These are phyloP conservation scores for Maniola jurtina DNA, from an alignment of 1,140 invertebrate genomes.

Conservation along the genomic window DNA sequence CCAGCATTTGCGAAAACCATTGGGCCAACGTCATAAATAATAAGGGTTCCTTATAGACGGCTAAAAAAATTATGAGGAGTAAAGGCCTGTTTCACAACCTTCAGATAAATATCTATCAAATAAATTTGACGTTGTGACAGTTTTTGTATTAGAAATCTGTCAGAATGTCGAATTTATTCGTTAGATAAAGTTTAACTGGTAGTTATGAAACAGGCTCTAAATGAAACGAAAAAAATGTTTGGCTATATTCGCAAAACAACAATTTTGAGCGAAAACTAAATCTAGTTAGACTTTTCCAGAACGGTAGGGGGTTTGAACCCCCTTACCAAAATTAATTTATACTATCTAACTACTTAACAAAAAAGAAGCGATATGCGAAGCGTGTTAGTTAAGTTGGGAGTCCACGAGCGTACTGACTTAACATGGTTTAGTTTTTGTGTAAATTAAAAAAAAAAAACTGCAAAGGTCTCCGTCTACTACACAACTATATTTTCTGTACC, in stretches of 20 bases:
- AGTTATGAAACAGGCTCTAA: no score
- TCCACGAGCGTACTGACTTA: not conserved
- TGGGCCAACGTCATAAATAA: no score
- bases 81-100: no score
- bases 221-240: not conserved
- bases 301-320: not conserved
- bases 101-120: no score
- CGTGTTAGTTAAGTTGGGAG: conserved; percentile 18
- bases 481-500: not conserved
- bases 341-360: conserved; percentile 69
- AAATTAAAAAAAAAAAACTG: not conserved
- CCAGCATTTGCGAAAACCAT: no score
- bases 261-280: conserved; percentile 10
- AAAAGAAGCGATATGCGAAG: conserved; percentile 40
- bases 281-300: not conserved
- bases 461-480: not conserved
- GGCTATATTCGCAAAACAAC: conserved; percentile 2
- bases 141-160: no score
- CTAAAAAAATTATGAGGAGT: no score
- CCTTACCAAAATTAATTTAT: conserved; percentile 50
- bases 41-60: no score
- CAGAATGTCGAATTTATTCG: no score
- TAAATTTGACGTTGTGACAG: no score
- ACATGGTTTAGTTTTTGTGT: not conserved
- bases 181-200: no score